A percentile compares a stretch with the other conserved stretches of the same genome.
Conservation (phyloP, 2,797 vertebrate species). For the Notolepis coatsorum region DNA sequence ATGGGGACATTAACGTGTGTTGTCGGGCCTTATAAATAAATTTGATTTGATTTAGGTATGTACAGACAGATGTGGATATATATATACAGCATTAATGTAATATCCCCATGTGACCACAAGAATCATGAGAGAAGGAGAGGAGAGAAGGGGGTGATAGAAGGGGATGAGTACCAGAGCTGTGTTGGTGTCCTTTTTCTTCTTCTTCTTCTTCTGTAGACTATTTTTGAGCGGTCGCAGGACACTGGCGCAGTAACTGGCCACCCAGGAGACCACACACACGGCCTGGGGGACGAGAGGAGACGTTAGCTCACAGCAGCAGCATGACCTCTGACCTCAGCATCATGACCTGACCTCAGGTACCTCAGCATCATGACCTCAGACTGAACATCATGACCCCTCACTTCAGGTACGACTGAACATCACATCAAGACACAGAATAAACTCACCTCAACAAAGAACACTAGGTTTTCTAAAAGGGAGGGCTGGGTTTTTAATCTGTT, state of each 20-base stretch:
- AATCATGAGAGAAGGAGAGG: background rate
- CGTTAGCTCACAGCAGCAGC: background rate
- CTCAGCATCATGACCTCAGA: no score
- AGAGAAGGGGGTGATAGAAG: background rate
- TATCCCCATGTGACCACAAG: background rate
- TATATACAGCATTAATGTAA: background rate
- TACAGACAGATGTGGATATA: no score
- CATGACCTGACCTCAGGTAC: no score
- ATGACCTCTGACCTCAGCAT: no score
- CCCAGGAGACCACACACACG: constrained; percentile 89
- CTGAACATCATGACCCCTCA: no score
- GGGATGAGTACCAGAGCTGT: constrained; percentile 78
- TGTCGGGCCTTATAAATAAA: no score
- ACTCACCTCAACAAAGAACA: constrained; percentile 96
- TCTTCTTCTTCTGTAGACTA: constrained; percentile 97
- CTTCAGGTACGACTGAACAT: no score
- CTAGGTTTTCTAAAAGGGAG: constrained; percentile 89
- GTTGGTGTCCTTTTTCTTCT: constrained; percentile 96
- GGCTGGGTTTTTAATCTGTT: constrained; percentile 87
- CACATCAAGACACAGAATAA: background rate
- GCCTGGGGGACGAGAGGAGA: constrained; percentile 73
- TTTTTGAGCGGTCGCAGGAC: constrained; percentile 93
- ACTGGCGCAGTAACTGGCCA: constrained; percentile 89
- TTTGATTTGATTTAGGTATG: no score
- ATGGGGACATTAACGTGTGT: no score